phyloP scores from a whole-genome alignment of 2,113 vertebrate genomes.

The Dipodomys spectabilis region DNA sequence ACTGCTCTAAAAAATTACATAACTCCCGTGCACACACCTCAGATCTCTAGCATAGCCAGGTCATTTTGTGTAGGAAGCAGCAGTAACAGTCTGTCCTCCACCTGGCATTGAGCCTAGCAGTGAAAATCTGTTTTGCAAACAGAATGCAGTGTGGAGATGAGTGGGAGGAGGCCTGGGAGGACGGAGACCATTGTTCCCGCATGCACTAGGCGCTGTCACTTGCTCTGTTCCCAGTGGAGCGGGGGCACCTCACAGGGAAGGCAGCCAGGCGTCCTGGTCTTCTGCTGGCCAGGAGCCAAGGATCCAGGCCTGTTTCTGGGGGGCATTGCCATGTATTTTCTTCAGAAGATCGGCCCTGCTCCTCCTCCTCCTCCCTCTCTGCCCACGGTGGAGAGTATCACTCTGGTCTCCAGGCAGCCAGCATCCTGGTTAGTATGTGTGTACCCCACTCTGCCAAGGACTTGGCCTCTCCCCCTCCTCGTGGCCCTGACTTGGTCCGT shows the following conservation, averaged over 20 bases:
- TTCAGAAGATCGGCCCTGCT: neutral
- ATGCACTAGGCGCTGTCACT: neutral
- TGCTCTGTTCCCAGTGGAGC: neutral
- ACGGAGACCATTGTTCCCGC: slow-evolving; percentile 70
- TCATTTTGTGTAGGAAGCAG: slow-evolving; percentile 35
- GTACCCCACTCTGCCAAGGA: neutral
- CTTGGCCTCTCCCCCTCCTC: neutral
- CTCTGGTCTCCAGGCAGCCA: neutral
- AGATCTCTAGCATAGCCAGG: neutral
- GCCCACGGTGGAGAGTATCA: neutral
- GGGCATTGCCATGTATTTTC: neutral
- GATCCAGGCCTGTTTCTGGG: neutral
- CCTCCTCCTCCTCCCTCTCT: neutral
- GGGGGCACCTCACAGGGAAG: neutral
- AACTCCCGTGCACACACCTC: no score
- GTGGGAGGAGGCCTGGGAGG: slow-evolving; percentile 17
- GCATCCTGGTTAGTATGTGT: slow-evolving; percentile 73
- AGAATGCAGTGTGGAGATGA: slow-evolving; percentile 17
- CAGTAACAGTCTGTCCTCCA: neutral
- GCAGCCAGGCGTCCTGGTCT: neutral
- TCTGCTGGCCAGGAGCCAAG: slow-evolving; percentile 4
- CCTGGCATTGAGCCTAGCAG: slow-evolving; percentile 43
- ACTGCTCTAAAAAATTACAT: slow-evolving; percentile 40
- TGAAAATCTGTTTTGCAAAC: slow-evolving; percentile 56
- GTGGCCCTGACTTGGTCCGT: neutral